phyloP scores from a whole-genome alignment of 1,140 invertebrate genomes.

The Neomicropteryx cornuta region DNA sequence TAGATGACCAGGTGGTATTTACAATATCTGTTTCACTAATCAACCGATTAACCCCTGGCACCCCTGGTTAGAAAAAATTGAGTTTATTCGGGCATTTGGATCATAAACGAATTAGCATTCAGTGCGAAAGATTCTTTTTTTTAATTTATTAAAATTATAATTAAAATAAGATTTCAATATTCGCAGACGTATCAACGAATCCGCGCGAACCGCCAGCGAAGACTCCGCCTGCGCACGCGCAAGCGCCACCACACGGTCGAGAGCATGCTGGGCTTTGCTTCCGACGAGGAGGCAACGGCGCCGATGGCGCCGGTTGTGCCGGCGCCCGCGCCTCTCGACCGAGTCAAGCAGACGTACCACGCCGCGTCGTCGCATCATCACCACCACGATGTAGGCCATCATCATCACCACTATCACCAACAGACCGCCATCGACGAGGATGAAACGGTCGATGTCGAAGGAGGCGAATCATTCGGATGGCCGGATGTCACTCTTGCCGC shows the following conservation, averaged over 20 bases:
- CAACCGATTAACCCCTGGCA: too few species aligned
- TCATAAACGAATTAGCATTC: too few species aligned
- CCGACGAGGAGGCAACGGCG: slow-evolving; percentile 23
- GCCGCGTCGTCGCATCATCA: slow-evolving; percentile 19
- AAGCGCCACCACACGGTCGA: slow-evolving; percentile 48
- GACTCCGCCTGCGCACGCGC: slow-evolving; percentile 48
- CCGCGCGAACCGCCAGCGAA: slow-evolving; percentile 51
- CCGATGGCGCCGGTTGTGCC: slow-evolving; percentile 11
- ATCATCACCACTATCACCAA: too few species aligned
- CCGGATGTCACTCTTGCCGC: slow-evolving; percentile 29
- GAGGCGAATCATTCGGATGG: slow-evolving; percentile 42
- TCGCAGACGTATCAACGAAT: slow-evolving; percentile 57
- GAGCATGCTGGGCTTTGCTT: slow-evolving; percentile 38
- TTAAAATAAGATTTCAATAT: too few species aligned
- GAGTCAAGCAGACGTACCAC: slow-evolving; percentile 17
- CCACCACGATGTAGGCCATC: too few species aligned
- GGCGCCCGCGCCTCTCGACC: slow-evolving; percentile 15
- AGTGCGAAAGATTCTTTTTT: too few species aligned
- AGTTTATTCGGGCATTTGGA: too few species aligned
- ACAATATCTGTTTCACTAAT: too few species aligned
- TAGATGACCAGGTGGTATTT: too few species aligned
- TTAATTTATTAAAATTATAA: too few species aligned
- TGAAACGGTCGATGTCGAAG: slow-evolving; percentile 51
- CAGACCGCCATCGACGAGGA: slow-evolving; percentile 49
- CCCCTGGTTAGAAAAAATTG: too few species aligned